Percentiles rank a stretch among this genome's conserved stretches.
phyloP scores from a whole-genome alignment of 2,113 vertebrate species.

The Barbus barbus region DNA sequence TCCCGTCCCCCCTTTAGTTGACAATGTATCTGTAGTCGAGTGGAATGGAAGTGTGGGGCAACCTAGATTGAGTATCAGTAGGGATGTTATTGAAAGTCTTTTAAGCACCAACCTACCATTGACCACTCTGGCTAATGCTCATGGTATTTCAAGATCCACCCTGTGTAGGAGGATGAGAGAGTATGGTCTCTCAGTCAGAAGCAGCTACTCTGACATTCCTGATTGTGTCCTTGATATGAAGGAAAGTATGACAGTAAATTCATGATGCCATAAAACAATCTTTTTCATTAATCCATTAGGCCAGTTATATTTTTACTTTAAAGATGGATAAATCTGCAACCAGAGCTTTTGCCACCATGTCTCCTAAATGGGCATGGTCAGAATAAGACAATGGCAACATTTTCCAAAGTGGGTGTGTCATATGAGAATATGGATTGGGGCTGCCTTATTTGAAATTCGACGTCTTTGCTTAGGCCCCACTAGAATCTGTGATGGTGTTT shows the following conservation, averaged over 20 bases:
- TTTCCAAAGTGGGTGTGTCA: not conserved
- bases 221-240: slow-evolving; percentile 21
- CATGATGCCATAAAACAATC: not conserved
- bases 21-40: slow-evolving; percentile 28
- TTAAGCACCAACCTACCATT: slow-evolving; percentile 17
- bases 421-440: too few relatives aligned
- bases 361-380: not conserved
- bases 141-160: slow-evolving; percentile 33
- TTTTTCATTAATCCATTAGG: not conserved
- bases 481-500: too few relatives aligned
- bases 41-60: slow-evolving; percentile 33
- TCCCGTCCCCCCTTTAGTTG: slow-evolving; percentile 9
- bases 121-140: slow-evolving; percentile 21
- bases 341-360: not conserved
- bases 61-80: slow-evolving; percentile 20
- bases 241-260: not conserved
- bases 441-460: too few relatives aligned
- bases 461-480: too few relatives aligned
- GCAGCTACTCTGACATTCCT: slow-evolving; percentile 22
- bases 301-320: not conserved
- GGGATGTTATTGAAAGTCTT: slow-evolving; percentile 1
- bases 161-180: slow-evolving; percentile 33
- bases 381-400: not conserved
- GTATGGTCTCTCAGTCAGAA: slow-evolving; percentile 29
- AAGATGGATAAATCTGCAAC: not conserved